phyloP scores from a whole-genome alignment of 2,797 vertebrate genomes.

The Smutsia gigantea region DNA sequence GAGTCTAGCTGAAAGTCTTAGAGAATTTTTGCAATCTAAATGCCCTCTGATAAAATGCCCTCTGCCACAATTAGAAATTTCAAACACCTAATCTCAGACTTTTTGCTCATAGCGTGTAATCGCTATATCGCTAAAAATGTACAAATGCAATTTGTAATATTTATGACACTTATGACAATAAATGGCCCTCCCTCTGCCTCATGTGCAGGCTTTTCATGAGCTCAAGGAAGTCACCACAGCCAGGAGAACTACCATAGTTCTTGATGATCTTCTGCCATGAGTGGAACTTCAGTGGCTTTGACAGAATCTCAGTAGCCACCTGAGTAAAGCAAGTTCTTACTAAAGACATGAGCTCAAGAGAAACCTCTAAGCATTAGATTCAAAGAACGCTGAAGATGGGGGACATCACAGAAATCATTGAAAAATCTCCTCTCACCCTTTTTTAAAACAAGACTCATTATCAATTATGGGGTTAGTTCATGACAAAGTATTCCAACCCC shows the following conservation, averaged over 20 bases:
- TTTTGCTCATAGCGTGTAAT: neutral
- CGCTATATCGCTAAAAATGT: neutral
- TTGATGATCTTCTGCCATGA: neutral
- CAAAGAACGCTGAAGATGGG: neutral
- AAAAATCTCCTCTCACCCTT: neutral
- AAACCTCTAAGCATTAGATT: neutral
- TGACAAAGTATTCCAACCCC: neutral
- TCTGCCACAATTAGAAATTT: neutral
- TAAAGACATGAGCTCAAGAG: neutral
- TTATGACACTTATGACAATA: neutral
- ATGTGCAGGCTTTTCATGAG: neutral
- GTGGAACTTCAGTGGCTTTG: neutral
- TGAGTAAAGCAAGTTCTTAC: neutral
- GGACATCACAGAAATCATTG: neutral
- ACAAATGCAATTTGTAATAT: neutral
- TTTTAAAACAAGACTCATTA: neutral
- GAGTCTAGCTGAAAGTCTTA: neutral
- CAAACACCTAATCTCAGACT: neutral
- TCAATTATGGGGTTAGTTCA: neutral
- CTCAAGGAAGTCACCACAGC: neutral
- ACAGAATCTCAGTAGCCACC: neutral
- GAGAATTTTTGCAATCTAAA: neutral
- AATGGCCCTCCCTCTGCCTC: neutral
- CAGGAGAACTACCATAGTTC: neutral
- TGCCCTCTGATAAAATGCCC: neutral